Evolutionary conservation across 2,113 vertebrate genomes (phyloP).

Genomic region (Macquaria ambigua): DNA sequence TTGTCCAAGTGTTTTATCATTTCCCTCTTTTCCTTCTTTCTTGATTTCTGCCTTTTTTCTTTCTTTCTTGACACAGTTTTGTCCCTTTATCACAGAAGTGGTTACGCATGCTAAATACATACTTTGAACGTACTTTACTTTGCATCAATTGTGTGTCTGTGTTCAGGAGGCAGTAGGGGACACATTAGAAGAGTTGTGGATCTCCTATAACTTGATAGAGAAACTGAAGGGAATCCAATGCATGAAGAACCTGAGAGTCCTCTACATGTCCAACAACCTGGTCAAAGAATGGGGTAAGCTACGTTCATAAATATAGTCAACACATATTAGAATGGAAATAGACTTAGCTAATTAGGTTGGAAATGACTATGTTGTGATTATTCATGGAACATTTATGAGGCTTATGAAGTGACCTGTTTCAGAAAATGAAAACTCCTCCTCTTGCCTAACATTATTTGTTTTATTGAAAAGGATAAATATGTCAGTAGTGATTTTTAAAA

Average conservation of each 20-base stretch:
- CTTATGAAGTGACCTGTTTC: not conserved
- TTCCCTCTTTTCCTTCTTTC: not conserved
- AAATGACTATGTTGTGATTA: not conserved
- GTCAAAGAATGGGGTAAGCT: slow-evolving; percentile 97
- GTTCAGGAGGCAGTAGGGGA: slow-evolving; percentile 93
- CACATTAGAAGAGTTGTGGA: slow-evolving; percentile 95
- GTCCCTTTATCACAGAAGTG: not conserved
- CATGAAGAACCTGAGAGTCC: slow-evolving; percentile 94
- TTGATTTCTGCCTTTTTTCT: not conserved
- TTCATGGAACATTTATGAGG: slow-evolving; percentile 12
- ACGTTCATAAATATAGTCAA: not conserved
- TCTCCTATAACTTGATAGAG: slow-evolving; percentile 97
- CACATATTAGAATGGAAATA: not conserved
- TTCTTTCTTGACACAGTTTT: not conserved
- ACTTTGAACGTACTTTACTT: not conserved
- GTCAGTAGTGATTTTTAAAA: not conserved
- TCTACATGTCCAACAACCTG: slow-evolving; percentile 98
- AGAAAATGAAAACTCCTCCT: not conserved
- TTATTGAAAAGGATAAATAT: not conserved
- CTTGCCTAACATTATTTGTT: not conserved
- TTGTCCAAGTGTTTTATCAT: not conserved
- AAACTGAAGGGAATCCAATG: slow-evolving; percentile 94
- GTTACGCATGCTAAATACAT: not conserved
- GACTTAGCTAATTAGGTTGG: not conserved
- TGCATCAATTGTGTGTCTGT: not conserved